These are phyloP conservation scores for Frankliniella intonsa DNA, from an alignment of 2,888 invertebrate genomes.

Conservation along the genomic window DNA sequence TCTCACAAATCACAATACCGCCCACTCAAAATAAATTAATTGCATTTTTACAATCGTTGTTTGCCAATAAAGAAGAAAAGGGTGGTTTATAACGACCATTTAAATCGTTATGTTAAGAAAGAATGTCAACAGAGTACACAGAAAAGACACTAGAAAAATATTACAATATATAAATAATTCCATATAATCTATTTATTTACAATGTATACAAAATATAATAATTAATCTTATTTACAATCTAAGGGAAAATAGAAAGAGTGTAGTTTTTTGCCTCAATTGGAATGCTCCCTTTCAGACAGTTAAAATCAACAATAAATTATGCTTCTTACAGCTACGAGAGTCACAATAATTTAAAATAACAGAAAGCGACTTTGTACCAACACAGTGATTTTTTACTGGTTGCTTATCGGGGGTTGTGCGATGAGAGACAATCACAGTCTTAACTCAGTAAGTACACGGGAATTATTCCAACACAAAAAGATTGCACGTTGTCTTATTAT, in stretches of 20 bases:
- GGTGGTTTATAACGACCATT: not conserved
- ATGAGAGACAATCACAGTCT: slow-evolving; percentile 16
- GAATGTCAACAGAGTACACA: slow-evolving; percentile 10
- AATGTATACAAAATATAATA: not conserved
- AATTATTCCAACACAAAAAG: not conserved
- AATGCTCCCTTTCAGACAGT: not conserved
- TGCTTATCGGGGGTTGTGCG: not conserved
- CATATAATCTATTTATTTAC: slow-evolving; percentile 2
- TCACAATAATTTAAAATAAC: not conserved
- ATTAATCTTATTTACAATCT: slow-evolving; percentile 9
- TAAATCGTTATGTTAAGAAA: not conserved
- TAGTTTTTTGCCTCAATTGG: not conserved
- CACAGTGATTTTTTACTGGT: not conserved
- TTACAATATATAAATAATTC: slow-evolving; percentile 18
- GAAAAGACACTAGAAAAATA: slow-evolving; percentile 13
- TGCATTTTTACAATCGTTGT: slow-evolving; percentile 23
- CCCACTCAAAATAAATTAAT: slow-evolving; percentile 13
- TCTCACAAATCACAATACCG: slow-evolving; percentile 12
- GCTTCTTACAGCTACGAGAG: not conserved
- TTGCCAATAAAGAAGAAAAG: slow-evolving; percentile 16
- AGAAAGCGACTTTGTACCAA: slow-evolving; percentile 9
- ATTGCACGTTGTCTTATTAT: not conserved
- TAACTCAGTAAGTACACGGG: not conserved
- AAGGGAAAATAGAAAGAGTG: slow-evolving; percentile 7
- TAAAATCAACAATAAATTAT: slow-evolving; percentile 15